Conservation (phyloP, 1,140 invertebrate species). For the Cotesia glomerata region DNA sequence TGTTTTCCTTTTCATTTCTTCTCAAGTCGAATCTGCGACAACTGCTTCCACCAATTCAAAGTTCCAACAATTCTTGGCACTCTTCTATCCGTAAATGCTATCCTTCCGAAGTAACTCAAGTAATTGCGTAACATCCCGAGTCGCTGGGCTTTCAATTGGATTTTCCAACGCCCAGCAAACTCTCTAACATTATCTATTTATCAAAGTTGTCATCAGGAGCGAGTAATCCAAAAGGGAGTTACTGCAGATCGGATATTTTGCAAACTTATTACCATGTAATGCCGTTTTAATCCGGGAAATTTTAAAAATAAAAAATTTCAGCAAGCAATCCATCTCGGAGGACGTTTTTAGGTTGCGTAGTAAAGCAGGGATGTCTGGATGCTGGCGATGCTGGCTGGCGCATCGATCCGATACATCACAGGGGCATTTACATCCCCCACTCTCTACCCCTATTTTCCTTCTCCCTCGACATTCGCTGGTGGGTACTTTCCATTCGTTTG, state of each 20-base stretch:
- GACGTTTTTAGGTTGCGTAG: constrained; percentile 64
- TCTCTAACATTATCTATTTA: constrained; percentile 11
- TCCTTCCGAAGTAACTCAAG: constrained; percentile 31
- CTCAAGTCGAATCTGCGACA: constrained; percentile 13
- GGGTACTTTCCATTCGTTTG: constrained; percentile 30
- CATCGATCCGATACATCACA: constrained; percentile 65
- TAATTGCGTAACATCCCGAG: constrained; percentile 27
- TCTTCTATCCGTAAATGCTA: constrained; percentile 30
- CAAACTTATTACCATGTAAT: no score
- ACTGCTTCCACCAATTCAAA: constrained; percentile 34
- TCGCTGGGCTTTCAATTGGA: constrained; percentile 23
- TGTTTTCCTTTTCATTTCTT: constrained; percentile 12
- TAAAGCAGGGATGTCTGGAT: constrained; percentile 57
- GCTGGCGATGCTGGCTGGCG: constrained; percentile 52
- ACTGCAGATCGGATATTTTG: no score
- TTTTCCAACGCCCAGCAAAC: constrained; percentile 20
- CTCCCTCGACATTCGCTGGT: constrained; percentile 10
- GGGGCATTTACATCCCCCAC: constrained; percentile 52
- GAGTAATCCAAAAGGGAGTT: no score
- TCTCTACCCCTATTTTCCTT: constrained; percentile 17
- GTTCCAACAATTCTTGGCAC: constrained; percentile 38
- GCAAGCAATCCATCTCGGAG: constrained; percentile 31
- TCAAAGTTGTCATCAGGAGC: neutral
- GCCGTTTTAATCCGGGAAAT: neutral
- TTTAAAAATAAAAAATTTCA: neutral